Evolutionary conservation across 2,888 invertebrate genomes (phyloP).

Genomic region (Stratiomys singularior): DNA sequence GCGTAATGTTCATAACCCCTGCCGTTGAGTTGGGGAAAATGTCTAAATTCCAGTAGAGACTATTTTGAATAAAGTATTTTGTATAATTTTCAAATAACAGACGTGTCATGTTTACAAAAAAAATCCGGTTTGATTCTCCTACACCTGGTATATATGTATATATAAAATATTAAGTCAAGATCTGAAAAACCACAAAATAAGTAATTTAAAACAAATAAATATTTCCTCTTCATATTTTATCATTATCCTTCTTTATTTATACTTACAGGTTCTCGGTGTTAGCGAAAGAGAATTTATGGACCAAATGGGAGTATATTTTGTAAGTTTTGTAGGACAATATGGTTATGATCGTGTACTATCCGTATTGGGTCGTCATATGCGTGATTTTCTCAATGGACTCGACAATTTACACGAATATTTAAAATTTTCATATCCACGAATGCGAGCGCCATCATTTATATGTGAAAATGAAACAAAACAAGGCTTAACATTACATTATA

Average conservation of each 20-base stretch:
- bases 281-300: slow-evolving; percentile 91
- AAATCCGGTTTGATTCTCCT: too few species aligned
- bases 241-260: slow-evolving; percentile 53
- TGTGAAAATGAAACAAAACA: slow-evolving; percentile 94
- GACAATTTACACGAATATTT: slow-evolving; percentile 98
- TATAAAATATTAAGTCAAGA: too few species aligned
- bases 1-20: too few species aligned
- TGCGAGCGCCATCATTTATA: slow-evolving; percentile 94
- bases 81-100: too few species aligned
- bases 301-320: slow-evolving; percentile 93
- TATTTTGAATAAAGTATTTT: too few species aligned
- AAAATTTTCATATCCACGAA: slow-evolving; percentile 92
- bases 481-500: slow-evolving; percentile 92
- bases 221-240: not conserved
- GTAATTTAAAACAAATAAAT: not conserved
- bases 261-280: slow-evolving; percentile 80
- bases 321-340: slow-evolving; percentile 92
- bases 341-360: slow-evolving; percentile 93
- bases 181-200: too few species aligned
- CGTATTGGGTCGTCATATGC: slow-evolving; percentile 90
- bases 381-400: slow-evolving; percentile 94
- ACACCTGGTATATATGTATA: too few species aligned
- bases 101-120: too few species aligned
- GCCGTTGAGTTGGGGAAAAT: too few species aligned
- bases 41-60: too few species aligned